phyloP scores from a whole-genome alignment of 2,797 vertebrate genomes.

The Hipposideros larvatus region DNA sequence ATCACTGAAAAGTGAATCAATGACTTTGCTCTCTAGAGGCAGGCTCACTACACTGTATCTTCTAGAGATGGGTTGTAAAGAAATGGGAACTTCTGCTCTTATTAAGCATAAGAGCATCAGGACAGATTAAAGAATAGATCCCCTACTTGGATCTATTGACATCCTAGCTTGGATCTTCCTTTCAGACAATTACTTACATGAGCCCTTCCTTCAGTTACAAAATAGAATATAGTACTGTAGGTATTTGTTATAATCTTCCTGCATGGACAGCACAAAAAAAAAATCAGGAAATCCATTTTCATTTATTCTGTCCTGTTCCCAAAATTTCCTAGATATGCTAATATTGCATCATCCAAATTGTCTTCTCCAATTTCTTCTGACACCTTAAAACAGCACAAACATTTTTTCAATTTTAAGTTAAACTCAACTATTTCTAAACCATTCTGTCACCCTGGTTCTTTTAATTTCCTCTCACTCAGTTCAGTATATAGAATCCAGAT shows the following conservation, averaged over 20 bases:
- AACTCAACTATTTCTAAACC: slow-evolving; percentile 35
- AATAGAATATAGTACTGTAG: neutral
- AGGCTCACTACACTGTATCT: neutral
- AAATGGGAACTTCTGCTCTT: neutral
- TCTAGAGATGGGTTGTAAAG: neutral
- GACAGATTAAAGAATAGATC: slow-evolving; percentile 29
- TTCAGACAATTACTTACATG: slow-evolving; percentile 29
- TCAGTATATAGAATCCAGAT: slow-evolving; percentile 30
- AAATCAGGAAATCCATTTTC: slow-evolving; percentile 12
- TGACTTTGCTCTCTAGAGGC: neutral
- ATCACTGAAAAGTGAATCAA: neutral
- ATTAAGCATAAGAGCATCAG: neutral
- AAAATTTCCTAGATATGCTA: slow-evolving; percentile 46
- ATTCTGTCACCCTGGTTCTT: slow-evolving; percentile 9
- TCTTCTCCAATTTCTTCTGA: neutral
- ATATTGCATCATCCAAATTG: slow-evolving; percentile 16
- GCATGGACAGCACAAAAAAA: neutral
- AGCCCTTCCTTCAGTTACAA: slow-evolving; percentile 37
- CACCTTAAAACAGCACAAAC: slow-evolving; percentile 31
- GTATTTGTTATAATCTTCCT: slow-evolving; percentile 15
- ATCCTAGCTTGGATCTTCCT: neutral
- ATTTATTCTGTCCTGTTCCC: slow-evolving; percentile 36
- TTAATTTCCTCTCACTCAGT: neutral
- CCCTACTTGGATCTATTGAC: neutral
- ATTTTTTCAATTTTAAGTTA: neutral